phyloP scores from a whole-genome alignment of 2,797 vertebrate species.

The Ibycter americanus region DNA sequence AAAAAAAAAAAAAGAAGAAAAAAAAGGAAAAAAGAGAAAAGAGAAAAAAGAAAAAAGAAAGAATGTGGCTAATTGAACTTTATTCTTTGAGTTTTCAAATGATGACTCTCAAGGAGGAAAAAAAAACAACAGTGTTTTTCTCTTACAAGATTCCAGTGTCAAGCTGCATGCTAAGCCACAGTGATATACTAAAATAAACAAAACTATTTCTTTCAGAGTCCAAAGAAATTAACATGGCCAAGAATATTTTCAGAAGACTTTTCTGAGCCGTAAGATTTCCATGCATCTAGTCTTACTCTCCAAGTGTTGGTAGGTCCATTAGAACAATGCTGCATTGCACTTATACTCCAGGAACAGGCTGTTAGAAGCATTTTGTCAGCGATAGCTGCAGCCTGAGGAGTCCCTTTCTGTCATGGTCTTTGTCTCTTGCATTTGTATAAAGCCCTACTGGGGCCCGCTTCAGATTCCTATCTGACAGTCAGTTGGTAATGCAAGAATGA shows the following conservation, averaged over 20 bases:
- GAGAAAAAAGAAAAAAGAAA: rapidly evolving
- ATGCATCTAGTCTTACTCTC: background rate
- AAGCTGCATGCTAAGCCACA: constrained; percentile 28
- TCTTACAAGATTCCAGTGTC: constrained; percentile 13
- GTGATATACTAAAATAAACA: constrained; percentile 34
- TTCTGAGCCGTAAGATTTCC: background rate
- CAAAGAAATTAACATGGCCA: background rate
- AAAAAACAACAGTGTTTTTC: background rate
- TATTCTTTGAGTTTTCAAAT: background rate
- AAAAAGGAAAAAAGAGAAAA: background rate
- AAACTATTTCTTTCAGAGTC: background rate
- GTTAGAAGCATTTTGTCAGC: background rate
- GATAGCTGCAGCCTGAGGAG: background rate
- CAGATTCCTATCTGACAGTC: constrained; percentile 42
- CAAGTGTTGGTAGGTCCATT: background rate
- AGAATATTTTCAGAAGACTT: constrained; percentile 34
- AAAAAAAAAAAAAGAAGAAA: rapidly evolving
- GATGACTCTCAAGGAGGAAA: background rate
- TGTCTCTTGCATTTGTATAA: background rate
- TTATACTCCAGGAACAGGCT: constrained; percentile 8
- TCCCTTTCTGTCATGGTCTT: constrained; percentile 7
- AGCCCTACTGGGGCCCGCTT: background rate
- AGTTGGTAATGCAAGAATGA: background rate
- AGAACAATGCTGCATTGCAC: background rate
- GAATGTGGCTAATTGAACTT: background rate